Evolutionary conservation across 2,888 invertebrate genomes (phyloP).

Genomic region (Limenitis camilla): DNA sequence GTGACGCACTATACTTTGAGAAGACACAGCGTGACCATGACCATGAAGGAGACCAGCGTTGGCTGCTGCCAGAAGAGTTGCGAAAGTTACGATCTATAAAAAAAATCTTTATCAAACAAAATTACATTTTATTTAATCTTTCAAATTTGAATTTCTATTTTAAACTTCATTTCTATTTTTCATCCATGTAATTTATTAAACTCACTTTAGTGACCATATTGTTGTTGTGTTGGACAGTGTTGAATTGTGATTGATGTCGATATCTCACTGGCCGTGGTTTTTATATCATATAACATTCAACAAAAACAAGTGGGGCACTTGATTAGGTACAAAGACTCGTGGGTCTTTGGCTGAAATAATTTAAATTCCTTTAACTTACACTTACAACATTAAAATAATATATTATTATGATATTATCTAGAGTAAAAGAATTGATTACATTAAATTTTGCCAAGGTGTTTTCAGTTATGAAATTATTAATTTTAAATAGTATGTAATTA

Average conservation of each 20-base stretch:
- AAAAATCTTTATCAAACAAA: not conserved
- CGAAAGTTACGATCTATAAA: conserved; percentile 33
- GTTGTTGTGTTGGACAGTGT: conserved; percentile 40
- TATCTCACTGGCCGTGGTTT: conserved; percentile 22
- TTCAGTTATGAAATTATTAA: too few species aligned
- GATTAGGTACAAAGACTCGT: not conserved
- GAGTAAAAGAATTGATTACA: too few species aligned
- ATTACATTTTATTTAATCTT: not conserved
- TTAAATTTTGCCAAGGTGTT: too few species aligned
- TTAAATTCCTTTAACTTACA: conserved; percentile 13
- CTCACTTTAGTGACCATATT: conserved; percentile 59
- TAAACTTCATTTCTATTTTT: not conserved
- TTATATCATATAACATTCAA: conserved; percentile 18
- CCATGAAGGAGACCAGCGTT: conserved; percentile 51
- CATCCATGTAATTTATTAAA: not conserved
- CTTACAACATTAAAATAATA: too few species aligned
- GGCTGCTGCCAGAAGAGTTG: conserved; percentile 41
- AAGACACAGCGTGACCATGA: conserved; percentile 38
- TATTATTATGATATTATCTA: too few species aligned
- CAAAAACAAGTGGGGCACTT: conserved; percentile 18
- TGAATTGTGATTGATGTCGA: conserved; percentile 51
- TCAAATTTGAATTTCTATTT: not conserved
- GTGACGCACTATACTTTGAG: conserved; percentile 44
- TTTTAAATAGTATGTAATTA: too few species aligned
- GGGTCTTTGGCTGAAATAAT: conserved; percentile 12